Evolutionary conservation across 2,888 invertebrate species (phyloP).

Genomic region (Trichopoda pennipes): DNA sequence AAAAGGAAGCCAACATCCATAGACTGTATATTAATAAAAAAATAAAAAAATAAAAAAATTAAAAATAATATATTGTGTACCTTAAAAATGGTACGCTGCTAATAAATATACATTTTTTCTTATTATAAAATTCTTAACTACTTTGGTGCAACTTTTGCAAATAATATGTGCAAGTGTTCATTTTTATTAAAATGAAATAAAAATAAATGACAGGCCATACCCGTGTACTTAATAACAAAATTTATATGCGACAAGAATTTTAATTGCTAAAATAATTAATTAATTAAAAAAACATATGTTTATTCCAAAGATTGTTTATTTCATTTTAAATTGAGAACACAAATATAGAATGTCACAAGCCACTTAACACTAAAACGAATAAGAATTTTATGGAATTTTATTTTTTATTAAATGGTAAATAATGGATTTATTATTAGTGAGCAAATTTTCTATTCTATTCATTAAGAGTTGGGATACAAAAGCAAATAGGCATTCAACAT

Average conservation of each 20-base stretch:
- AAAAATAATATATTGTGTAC: too few relatives aligned
- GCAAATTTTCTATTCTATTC: neutral
- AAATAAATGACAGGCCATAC: slow-evolving; percentile 1
- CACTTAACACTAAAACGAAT: slow-evolving; percentile 37
- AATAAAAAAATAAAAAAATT: too few relatives aligned
- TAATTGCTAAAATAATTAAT: slow-evolving; percentile 47
- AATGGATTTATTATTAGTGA: neutral
- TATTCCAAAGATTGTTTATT: slow-evolving; percentile 37
- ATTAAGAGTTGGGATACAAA: too few relatives aligned
- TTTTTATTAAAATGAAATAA: neutral
- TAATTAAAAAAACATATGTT: slow-evolving; percentile 30
- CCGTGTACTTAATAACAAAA: slow-evolving; percentile 52
- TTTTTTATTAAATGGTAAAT: neutral
- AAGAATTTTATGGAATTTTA: slow-evolving; percentile 19
- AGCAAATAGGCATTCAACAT: too few relatives aligned
- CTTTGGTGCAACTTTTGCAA: neutral
- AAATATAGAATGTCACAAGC: slow-evolving; percentile 11
- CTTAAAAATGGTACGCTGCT: neutral
- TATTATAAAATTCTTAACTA: neutral
- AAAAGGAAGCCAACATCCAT: too few relatives aligned
- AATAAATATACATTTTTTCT: too few relatives aligned
- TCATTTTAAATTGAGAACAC: slow-evolving; percentile 1
- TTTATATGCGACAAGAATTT: slow-evolving; percentile 60
- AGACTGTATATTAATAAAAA: too few relatives aligned
- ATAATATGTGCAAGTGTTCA: slow-evolving; percentile 45